Evolutionary conservation across 2,888 invertebrate species (phyloP), one percentile per base, ranked within the genome.

Genomic region (Caenorhabditis becei): DNA sequence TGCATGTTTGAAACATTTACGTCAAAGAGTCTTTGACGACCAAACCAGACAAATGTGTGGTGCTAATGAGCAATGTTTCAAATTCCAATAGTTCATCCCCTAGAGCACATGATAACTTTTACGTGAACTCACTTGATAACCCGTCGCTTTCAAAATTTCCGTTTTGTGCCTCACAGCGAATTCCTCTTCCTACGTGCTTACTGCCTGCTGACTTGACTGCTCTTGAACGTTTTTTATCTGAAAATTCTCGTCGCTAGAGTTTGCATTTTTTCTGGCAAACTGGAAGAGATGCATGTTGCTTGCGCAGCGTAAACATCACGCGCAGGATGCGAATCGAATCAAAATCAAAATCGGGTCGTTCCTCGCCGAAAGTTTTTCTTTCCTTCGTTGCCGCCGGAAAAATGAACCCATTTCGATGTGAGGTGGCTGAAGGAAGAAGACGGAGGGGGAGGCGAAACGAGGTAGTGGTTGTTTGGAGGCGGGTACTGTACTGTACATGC

Each of bases 281-380:
- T 71, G 61, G 61, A 61, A 54, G 53, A 66, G 59, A 66, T 65
- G 66, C 75, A 75, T 75, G 74, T 74, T 74, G 75, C 75, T 75
- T 75, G 59, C 75, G 61, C 61, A 53, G 75, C 75, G 75, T 75
- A 75, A 75, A 75, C 75, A 75, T 75, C 75, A 75, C 75, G 75
- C 66, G 75, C n/a, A n/a, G n/a, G n/a, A n/a, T n/a, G n/a, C 37
- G 65, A 74, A 65, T 41, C 41, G 41, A 41, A 41, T 41, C 41
- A 41, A n/a, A n/a, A n/a, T 74, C 65, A 66, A 74, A 74, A 65
- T 74, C 74, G 61, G 75, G 66, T 75, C 75, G 75, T 75, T 75
- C 75, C 75, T 74, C 74, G 49, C 56, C 35, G n/a, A n/a, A n/a
- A n/a, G n/a, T 44, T 28, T 53, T 53, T 44, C 3, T 18, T 41